phyloP scores from a whole-genome alignment of 2,113 vertebrate species.

The Bothrops jararaca region DNA sequence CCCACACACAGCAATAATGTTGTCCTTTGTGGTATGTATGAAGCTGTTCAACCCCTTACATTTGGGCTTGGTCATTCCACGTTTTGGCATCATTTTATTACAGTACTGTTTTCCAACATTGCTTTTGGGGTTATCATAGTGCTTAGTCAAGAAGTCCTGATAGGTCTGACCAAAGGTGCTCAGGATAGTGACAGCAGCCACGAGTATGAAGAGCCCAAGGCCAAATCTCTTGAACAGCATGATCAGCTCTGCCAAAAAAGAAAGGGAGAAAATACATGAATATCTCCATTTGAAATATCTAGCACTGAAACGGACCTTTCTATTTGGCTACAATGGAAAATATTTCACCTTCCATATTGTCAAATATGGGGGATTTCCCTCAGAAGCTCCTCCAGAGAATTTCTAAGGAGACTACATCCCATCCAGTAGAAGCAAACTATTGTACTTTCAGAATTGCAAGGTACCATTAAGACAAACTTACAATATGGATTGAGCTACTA shows the following conservation, averaged over 20 bases:
- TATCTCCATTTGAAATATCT: background rate
- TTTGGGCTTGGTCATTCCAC: background rate
- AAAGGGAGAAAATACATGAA: background rate
- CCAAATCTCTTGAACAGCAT: background rate
- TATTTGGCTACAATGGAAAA: background rate
- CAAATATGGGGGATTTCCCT: background rate
- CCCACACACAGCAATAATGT: background rate
- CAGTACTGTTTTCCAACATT: background rate
- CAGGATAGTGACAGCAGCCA: background rate
- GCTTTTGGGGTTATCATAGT: background rate
- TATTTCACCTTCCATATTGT: background rate
- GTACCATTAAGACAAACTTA: background rate
- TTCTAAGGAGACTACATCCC: background rate
- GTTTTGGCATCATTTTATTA: background rate
- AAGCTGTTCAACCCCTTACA: background rate
- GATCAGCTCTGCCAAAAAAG: background rate
- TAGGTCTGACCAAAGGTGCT: background rate
- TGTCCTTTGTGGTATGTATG: background rate
- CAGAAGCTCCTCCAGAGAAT: background rate
- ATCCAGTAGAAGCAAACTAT: background rate
- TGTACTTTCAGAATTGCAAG: background rate
- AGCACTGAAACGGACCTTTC: background rate
- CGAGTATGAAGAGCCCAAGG: background rate
- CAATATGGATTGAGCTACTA: background rate
- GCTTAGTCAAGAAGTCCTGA: rapidly evolving